Evolutionary conservation across 2,888 invertebrate species (phyloP), one percentile per base, ranked within the genome.

Genomic region (Lordiphosa fenestrarum): DNA sequence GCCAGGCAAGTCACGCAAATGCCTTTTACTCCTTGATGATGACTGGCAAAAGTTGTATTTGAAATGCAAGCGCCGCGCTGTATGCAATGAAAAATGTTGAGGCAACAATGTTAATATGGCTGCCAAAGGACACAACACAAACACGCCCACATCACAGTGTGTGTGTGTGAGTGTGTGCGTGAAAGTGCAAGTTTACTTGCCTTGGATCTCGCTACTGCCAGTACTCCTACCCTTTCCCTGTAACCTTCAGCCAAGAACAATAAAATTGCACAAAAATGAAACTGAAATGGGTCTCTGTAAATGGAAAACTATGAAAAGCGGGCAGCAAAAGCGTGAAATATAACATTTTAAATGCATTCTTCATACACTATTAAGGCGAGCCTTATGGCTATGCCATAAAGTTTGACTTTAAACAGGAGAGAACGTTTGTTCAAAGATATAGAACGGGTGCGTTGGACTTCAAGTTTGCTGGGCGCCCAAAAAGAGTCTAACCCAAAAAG

Each of bases 281-380:
- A 58, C 78, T 82, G 64, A 73, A 83, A 84, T 84, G 77, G 77
- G 66, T 81, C 37, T 37, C n/a, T 66, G 63, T 57, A 76, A 80
- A 66, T 70, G 66, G 65, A 62, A 73, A 82, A 76, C 63, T 66
- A 67, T 81, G 57, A 83, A 76, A 73, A 61, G 59, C 54, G 55
- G 44, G 30, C 37, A 40, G 38, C 40, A 33, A 33, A 9, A 40
- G 49, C 54, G 57, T 49, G 53, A 53, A 64, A 70, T 84, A 73
- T 70, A 69, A 60, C 62, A 73, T 63, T 77, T 69, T 68, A 65
- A 68, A 70, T 64, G 61, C 50, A 40, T 53, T 63, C 48, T 30
- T 15, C 38, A 33, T 50, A 53, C 37, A 21, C 40, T 49, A 35
- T 42, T 42, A 23, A 35, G 21, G 36, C 5, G 25, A 44, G 30